phyloP scores from a whole-genome alignment of 2,888 invertebrate genomes.

The Agrypnus murinus region DNA sequence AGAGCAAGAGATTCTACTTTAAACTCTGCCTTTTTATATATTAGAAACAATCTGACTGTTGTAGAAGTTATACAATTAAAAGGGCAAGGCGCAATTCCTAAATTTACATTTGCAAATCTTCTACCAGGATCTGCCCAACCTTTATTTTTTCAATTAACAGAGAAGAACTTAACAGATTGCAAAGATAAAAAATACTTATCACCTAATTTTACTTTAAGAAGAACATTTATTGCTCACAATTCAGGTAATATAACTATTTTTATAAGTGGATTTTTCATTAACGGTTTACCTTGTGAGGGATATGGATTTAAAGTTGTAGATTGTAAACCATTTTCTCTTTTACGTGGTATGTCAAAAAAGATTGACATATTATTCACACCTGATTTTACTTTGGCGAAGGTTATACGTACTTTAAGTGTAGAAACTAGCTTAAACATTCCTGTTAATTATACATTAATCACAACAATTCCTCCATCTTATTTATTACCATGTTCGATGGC shows the following conservation, averaged over 20 bases:
- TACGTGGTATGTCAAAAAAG: constrained; percentile 82
- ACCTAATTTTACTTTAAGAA: constrained; percentile 83
- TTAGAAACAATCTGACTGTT: constrained; percentile 95
- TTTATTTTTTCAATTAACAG: constrained; percentile 85
- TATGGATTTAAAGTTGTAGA: constrained; percentile 87
- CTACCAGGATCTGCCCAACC: constrained; percentile 85
- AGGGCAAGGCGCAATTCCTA: constrained; percentile 89
- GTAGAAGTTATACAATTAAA: constrained; percentile 88
- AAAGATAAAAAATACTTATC: constrained; percentile 69
- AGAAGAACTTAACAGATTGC: constrained; percentile 76
- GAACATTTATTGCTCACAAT: constrained; percentile 90
- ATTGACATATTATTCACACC: constrained; percentile 92
- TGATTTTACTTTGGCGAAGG: constrained; percentile 87
- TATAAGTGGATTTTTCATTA: constrained; percentile 80
- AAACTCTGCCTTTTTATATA: constrained; percentile 73
- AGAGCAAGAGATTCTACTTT: constrained; percentile 69
- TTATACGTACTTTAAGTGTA: constrained; percentile 78
- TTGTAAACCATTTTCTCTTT: constrained; percentile 81
- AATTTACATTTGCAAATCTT: constrained; percentile 92
- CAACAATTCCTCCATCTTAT: constrained; percentile 76
- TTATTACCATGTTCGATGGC: constrained; percentile 81
- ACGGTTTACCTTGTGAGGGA: constrained; percentile 81
- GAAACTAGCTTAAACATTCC: constrained; percentile 76
- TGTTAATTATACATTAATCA: constrained; percentile 82
- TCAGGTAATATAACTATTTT: constrained; percentile 92